A percentile compares a stretch with the other conserved stretches of the same genome.
These are phyloP conservation scores for Dryobota labecula DNA, from an alignment of 2,888 invertebrate species.

Conservation along the genomic window DNA sequence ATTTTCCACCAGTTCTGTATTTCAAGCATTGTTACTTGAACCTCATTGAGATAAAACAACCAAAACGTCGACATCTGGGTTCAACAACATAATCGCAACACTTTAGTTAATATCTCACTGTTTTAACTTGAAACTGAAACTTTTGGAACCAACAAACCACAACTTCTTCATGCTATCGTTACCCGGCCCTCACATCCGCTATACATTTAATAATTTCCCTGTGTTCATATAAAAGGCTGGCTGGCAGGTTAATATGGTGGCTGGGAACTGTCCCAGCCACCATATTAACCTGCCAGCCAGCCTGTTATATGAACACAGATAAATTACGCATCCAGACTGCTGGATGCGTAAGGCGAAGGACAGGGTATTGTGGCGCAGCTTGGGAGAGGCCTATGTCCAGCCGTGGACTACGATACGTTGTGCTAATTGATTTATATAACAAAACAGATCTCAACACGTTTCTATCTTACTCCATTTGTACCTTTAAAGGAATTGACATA, in stretches of 20 bases:
- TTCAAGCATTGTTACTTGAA: conserved; percentile 26
- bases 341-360: too few species aligned
- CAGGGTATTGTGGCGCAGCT: too few species aligned
- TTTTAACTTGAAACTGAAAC: conserved; percentile 13
- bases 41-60: conserved; percentile 28
- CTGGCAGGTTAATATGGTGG: too few species aligned
- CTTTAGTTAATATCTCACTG: conserved; percentile 18
- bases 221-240: too few species aligned
- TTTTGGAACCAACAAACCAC: conserved; percentile 30
- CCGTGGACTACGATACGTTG: too few species aligned
- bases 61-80: conserved; percentile 21
- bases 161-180: conserved; percentile 41
- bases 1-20: not conserved
- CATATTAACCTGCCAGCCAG: too few species aligned
- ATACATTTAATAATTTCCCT: conserved; percentile 15
- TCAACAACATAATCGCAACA: conserved; percentile 35
- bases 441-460: not conserved
- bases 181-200: conserved; percentile 20
- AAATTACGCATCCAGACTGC: too few species aligned
- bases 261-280: too few species aligned
- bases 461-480: not conserved
- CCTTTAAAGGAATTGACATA: not conserved
- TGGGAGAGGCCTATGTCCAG: too few species aligned
- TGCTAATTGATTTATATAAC: too few species aligned
- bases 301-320: too few species aligned